Conservation (phyloP, 2,113 vertebrate species). For the Pyrgilauda ruficollis region DNA sequence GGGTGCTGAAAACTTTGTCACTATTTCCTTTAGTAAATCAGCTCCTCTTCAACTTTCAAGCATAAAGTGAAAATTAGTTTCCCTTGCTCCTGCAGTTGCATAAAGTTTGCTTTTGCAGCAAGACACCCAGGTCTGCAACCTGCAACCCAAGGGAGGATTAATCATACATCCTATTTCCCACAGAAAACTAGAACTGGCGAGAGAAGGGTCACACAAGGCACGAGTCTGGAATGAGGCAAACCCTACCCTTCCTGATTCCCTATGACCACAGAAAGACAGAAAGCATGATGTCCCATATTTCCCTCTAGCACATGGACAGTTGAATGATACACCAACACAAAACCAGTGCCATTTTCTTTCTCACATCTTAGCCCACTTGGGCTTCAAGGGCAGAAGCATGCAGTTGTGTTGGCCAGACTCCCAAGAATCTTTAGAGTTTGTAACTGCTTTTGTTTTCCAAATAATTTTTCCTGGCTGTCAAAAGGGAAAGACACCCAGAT, state of each 20-base stretch:
- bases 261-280: not conserved
- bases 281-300: not conserved
- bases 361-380: not conserved
- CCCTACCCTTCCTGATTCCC: not conserved
- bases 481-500: not conserved
- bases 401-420: not conserved
- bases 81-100: not conserved
- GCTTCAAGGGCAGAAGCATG: not conserved
- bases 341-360: not conserved
- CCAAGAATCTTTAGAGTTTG: not conserved
- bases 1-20: not conserved
- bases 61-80: not conserved
- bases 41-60: not conserved
- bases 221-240: not conserved
- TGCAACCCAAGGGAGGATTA: not conserved
- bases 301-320: rapidly evolving
- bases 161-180: rapidly evolving
- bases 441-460: not conserved
- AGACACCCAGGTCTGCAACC: not conserved
- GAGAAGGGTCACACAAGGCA: not conserved
- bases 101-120: not conserved
- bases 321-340: not conserved
- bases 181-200: not conserved
- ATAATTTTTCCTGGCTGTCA: not conserved
- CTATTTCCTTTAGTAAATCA: not conserved